These are phyloP conservation scores for Meandrusa payeni DNA, from an alignment of 2,888 invertebrate species.

Conservation along the genomic window DNA sequence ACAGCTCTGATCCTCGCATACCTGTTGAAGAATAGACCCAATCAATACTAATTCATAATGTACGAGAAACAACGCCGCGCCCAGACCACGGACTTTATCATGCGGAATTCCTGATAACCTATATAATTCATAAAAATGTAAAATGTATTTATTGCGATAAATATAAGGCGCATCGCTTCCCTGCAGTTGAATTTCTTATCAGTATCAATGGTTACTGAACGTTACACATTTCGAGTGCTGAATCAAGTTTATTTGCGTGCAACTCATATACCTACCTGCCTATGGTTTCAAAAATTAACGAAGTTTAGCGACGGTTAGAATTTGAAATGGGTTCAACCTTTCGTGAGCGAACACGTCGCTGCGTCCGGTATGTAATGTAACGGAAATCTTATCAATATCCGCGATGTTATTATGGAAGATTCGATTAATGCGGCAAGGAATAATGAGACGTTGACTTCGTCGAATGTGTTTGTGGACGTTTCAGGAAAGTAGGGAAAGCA, in stretches of 20 bases:
- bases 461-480: conserved; percentile 5
- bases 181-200: conserved; percentile 46
- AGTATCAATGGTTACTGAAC: conserved; percentile 29
- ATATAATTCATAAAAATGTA: conserved; percentile 64
- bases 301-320: conserved; percentile 18
- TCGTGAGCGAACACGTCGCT: conserved; percentile 1
- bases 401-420: conserved; percentile 6
- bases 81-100: conserved; percentile 55
- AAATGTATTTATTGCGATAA: conserved; percentile 66
- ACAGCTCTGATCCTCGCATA: conserved; percentile 95
- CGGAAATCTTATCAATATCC: conserved; percentile 12
- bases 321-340: conserved; percentile 15
- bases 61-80: conserved; percentile 47
- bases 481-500: conserved; percentile 32
- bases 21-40: conserved; percentile 75
- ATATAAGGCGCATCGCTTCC: conserved; percentile 57
- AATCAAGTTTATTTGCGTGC: conserved; percentile 11
- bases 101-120: conserved; percentile 76
- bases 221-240: conserved; percentile 29
- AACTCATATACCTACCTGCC: not conserved
- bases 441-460: conserved; percentile 7
- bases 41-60: conserved; percentile 38
- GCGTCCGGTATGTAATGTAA: conserved; percentile 2
- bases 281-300: conserved; percentile 11
- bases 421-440: conserved; percentile 1